These are phyloP conservation scores for Zapus hudsonius DNA, from an alignment of 2,113 vertebrate genomes.

Conservation along the genomic window DNA sequence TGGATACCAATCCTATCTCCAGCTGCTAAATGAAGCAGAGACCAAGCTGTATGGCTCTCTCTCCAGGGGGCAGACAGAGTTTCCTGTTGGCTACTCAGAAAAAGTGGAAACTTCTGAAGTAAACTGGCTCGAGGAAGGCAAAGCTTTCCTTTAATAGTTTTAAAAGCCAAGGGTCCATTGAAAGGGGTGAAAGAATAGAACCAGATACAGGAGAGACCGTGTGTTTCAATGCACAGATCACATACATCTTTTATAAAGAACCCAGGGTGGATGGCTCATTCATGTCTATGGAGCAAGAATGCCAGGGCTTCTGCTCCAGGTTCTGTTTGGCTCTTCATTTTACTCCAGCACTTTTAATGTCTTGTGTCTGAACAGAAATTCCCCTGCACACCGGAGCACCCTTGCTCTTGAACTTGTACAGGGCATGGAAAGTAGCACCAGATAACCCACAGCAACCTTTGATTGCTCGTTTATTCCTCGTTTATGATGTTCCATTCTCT, in stretches of 20 bases:
- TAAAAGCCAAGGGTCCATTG: slow-evolving; percentile 49
- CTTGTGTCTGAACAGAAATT: slow-evolving; percentile 2
- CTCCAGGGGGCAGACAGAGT: neutral
- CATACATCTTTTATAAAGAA: neutral
- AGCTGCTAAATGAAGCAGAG: neutral
- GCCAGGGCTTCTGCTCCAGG: neutral
- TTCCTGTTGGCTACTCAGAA: neutral
- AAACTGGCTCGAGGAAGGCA: slow-evolving; percentile 48
- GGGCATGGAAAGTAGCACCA: slow-evolving; percentile 45
- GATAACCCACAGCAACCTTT: slow-evolving; percentile 63
- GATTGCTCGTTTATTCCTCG: slow-evolving; percentile 56
- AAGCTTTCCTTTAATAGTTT: slow-evolving; percentile 48
- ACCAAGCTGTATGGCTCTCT: neutral
- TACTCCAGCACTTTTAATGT: slow-evolving; percentile 7
- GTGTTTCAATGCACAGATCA: slow-evolving; percentile 41
- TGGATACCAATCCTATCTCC: neutral
- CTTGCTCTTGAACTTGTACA: slow-evolving; percentile 20
- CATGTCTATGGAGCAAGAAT: neutral
- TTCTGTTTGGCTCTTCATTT: neutral
- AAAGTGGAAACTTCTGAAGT: slow-evolving; percentile 15
- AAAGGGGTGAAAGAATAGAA: slow-evolving; percentile 9
- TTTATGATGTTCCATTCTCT: slow-evolving; percentile 68
- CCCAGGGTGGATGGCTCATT: rapidly evolving
- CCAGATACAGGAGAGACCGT: slow-evolving; percentile 22
- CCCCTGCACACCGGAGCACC: neutral